Base-by-base conservation (phyloP, 2,888 invertebrate genomes). In the Phragmatobia fuliginosa region DNA sequence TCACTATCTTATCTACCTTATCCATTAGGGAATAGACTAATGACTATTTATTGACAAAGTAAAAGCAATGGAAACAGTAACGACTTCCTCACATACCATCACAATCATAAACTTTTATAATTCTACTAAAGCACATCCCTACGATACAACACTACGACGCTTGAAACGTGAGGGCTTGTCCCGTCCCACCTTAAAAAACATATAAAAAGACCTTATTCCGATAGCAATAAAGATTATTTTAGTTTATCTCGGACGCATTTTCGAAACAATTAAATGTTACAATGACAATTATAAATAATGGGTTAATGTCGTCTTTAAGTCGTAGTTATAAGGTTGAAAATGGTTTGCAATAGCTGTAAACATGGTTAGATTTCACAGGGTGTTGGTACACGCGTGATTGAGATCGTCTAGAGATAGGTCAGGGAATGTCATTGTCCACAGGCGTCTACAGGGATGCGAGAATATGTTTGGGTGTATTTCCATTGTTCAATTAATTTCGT, bases 361-460 rank as follows among this genome's bases (percentile, higher is more conserved):
- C 6, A 33, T 52, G 14, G 65, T 56, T 28, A 25, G 16, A 73
- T 62, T 10, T 2, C 28, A 58, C 62, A 81, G 77, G 81, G 79
- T 76, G 78, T 78, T 70, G 75, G 62, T 76, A 77, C 67, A 83
- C 73, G 62, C 80, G 75, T 81, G 81, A 73, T 74, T 74, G 71
- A 82, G 81, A 81, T 81, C 68, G 83, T 77, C 70, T 74, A 72
- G 49, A 68, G 81, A 83, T 83, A 81, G 63, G 62, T 52, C 52
- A 33, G 74, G 62, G 78, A 81, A 81, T 83, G 83, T 77, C 73
- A 77, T 83, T 81, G 83, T 81, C 71, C 67, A 62, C 71, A 83
- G 73, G 79, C 83, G 83, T 81, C 71, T 66, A 62, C 71, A 83
- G 73, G 79, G 77, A 59, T 78, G 64, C 66, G 75, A 52, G n/a